Evolutionary conservation across 2,797 vertebrate species (phyloP), one percentile per base, ranked within the genome.

Genomic region (Knipowitschia caucasica): DNA sequence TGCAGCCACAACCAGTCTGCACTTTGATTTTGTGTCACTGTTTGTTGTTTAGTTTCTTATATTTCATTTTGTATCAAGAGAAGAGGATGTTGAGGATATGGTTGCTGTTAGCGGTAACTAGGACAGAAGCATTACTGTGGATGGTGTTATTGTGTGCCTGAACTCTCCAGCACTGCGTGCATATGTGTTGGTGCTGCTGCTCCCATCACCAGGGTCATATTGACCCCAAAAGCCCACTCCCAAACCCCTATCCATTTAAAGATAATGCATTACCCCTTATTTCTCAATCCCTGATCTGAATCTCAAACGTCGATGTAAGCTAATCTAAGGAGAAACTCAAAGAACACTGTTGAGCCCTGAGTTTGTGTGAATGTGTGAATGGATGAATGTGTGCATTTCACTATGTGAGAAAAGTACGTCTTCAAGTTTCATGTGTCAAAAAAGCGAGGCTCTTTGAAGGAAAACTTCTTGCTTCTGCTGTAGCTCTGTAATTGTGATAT

Each of bases 181-280:
- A 82, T 81, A 85, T 57, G 84, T 88, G 90, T 90, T 92, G 77
- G 78, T 78, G 91, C 90, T 94, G 92, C 93, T 95, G 85, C 85
- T 87, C 79, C 86, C 81, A 59, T 76, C 59, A 67, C 56, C 10
- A 65, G 80, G 83, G 68, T 88, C 87, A 86, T 87, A 85, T 88
- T 86, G 87, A 87, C 65, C 75, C 67, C 59, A 51, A 62, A 83
- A 82, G 77, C 77, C 88, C 84, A 68, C 82, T 74, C 76, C 82
- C 62, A 69, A 58, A 78, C 71, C 59, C 82, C 83, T 84, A 67
- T 86, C 81, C 73, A 82, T 80, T 66, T 23, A 26, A 71, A 68
- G 82, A 80, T 77, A 75, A 83, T 69, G 82, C 84, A 86, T 86
- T 84, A 85, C 59, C 54, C 51, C 79, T 21, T 9, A 14, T 21